Percentiles rank a stretch among this genome's conserved stretches.
Evolutionary conservation across 2,888 invertebrate genomes (phyloP).

Genomic region (Parnassius smintheus): DNA sequence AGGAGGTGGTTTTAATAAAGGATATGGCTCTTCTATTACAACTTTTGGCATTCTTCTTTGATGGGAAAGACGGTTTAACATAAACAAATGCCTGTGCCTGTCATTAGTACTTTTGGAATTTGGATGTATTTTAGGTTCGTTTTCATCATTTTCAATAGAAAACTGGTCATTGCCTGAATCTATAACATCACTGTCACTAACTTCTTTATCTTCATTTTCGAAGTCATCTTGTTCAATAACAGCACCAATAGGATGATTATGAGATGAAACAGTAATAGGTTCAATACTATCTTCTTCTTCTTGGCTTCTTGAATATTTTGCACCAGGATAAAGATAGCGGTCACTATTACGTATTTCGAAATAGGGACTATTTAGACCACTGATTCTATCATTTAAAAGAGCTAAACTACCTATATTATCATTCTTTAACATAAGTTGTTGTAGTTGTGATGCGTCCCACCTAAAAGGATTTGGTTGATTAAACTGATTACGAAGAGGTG

Average conservation of each 20-base stretch:
- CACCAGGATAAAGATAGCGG: constrained; percentile 65
- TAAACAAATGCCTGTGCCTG: constrained; percentile 51
- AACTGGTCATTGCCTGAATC: constrained; percentile 50
- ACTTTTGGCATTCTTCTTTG: constrained; percentile 62
- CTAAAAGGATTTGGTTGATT: constrained; percentile 57
- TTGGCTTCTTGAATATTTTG: constrained; percentile 74
- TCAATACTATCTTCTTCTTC: constrained; percentile 69
- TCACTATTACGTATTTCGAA: constrained; percentile 60
- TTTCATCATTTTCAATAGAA: constrained; percentile 46
- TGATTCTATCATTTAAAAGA: constrained; percentile 49
- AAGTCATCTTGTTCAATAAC: constrained; percentile 70
- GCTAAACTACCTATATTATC: constrained; percentile 52
- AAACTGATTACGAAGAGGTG: constrained; percentile 56
- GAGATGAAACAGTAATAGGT: constrained; percentile 68
- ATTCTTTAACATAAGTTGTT: constrained; percentile 60
- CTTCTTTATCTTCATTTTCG: constrained; percentile 50
- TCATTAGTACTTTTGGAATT: constrained; percentile 46
- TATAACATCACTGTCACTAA: constrained; percentile 48
- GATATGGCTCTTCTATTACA: constrained; percentile 63
- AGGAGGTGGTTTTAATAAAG: constrained; percentile 70
- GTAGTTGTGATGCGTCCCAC: constrained; percentile 63
- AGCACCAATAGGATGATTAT: constrained; percentile 71
- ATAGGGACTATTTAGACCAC: constrained; percentile 54
- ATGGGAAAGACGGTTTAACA: constrained; percentile 49
- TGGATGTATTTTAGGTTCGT: constrained; percentile 50